Evolutionary conservation across 2,888 invertebrate genomes (phyloP), one percentile per base, ranked within the genome.

Genomic region (Amiota minor): DNA sequence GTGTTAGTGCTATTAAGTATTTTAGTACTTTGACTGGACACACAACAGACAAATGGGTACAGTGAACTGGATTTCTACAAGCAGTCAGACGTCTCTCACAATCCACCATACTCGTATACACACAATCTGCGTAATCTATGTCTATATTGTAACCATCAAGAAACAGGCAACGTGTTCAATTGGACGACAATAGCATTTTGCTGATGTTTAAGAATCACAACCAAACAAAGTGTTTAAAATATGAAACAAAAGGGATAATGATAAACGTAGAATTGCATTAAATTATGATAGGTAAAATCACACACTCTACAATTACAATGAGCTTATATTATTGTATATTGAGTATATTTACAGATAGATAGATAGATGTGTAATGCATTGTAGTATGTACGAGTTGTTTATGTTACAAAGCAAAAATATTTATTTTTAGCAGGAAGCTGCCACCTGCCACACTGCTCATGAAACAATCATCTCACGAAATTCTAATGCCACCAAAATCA

Each of bases 21-120:
- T 18, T 59, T 59, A 23, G 20, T 59, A 20, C 59, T 59, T 59
- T 16, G 11, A 18, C 9, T 18, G 62, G 56, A 10, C 70, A 69
- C 70, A 69, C 18, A 47, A 69, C 47, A 61, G 61, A 72, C 68
- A 55, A 50, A 67, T 73, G 75, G 73, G 75, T 70, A 68, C 70
- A 75, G 56, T 72, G 74, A 75, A 74, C 75, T 55, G 64, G 70
- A 72, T 71, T 61, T 55, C 20, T 50, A 71, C 46, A 47, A 20
- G 10, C n/a, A 72, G 62, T 53, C 18, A 8, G 9, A 12, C 46
- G 45, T 11, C 0, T 11, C 49, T n/a, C 20, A 64, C 59, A 1
- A 2, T 23, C 35, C 45, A 64, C 64, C 45, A 64, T 35, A 50
- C 50, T 14, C 1, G 50, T n/a, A 14, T 2, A 50, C 4, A 50